A percentile compares a stretch with the other conserved stretches of the same genome.
phyloP scores from a whole-genome alignment of 2,888 invertebrate genomes.

The Buathra laborator region DNA sequence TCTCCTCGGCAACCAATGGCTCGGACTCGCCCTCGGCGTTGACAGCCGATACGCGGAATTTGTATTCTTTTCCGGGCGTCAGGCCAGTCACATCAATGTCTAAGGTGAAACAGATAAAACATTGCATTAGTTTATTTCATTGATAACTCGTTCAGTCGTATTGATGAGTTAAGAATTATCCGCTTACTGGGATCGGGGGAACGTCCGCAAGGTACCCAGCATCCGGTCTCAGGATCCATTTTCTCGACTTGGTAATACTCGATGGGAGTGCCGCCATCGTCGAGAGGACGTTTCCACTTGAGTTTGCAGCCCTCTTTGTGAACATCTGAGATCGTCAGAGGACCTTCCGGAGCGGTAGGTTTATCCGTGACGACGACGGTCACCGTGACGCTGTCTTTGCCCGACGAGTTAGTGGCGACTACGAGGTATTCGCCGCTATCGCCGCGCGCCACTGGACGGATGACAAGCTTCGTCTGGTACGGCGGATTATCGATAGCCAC shows the following conservation, averaged over 20 bases:
- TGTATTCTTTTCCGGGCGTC: constrained; percentile 96
- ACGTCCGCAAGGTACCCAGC: constrained; percentile 95
- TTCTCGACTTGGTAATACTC: constrained; percentile 99
- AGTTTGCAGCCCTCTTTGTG: constrained; percentile 97
- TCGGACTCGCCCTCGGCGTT: constrained; percentile 98
- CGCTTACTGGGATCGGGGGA: constrained; percentile 92
- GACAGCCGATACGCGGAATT: constrained; percentile 97
- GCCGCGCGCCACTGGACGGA: constrained; percentile 92
- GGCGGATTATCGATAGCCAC: constrained; percentile 94
- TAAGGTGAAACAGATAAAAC: constrained; percentile 78
- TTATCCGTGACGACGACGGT: constrained; percentile 95
- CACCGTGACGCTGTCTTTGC: constrained; percentile 93
- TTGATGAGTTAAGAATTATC: neutral
- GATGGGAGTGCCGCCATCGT: constrained; percentile 97
- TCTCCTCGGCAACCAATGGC: constrained; percentile 94
- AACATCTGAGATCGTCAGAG: constrained; percentile 94
- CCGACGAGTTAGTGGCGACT: constrained; percentile 94
- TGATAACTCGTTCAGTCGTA: neutral
- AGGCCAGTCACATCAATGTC: constrained; percentile 93
- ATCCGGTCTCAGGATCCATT: constrained; percentile 95
- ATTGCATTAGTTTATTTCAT: constrained; percentile 9
- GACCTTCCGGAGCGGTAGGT: constrained; percentile 95
- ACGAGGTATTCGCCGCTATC: constrained; percentile 96
- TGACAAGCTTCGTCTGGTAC: constrained; percentile 94
- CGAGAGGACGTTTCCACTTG: constrained; percentile 97